Base-by-base conservation (phyloP, 2,888 invertebrate species). In the Achlya flavicornis region DNA sequence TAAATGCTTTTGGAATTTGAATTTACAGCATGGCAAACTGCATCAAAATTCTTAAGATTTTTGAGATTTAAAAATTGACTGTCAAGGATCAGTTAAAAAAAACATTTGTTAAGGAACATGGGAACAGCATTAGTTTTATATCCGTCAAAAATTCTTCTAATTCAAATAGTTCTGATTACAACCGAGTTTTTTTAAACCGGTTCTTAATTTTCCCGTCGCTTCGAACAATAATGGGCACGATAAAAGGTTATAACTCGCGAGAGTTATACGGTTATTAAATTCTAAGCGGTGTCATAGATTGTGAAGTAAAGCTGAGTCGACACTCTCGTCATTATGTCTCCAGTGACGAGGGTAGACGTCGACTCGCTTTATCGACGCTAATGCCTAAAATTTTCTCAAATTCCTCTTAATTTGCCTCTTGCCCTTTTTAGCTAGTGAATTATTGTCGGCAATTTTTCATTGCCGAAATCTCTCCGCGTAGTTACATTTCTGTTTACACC, bases 391-490 rank as follows among this genome's bases (percentile, higher is more conserved):
- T 83, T 79, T 79, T 73, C 78, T 63, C 69, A 73, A 73, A 73
- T 64, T 59, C 64, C 72, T 71, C 79, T 76, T 86, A 88, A 88
- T 88, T 88, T 88, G 79, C 79, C 77, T 76, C 78, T 80, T 81
- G 80, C 77, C 76, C 80, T 78, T 79, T 78, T 77, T 72, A 80
- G 79, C 78, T 71, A 70, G 79, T 83, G 82, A 88, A 80, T 84
- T 85, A 87, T 85, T 70, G 76, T 70, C 69, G 72, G 72, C 77
- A 72, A 85, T 87, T 83, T 85, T 81, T 86, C 84, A 84, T 82
- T 74, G 71, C 75, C 73, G 69, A 70, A 78, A 72, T 77, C 79
- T 76, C 71, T 71, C 75, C 74, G 68, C 68, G 71, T 67, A 70
- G 67, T 78, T 77, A 73, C 70, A 72, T 74, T 76, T 71, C 74